phyloP scores from a whole-genome alignment of 35 echinoderm and acorn worm genomes.

The Lytechinus variegatus region DNA sequence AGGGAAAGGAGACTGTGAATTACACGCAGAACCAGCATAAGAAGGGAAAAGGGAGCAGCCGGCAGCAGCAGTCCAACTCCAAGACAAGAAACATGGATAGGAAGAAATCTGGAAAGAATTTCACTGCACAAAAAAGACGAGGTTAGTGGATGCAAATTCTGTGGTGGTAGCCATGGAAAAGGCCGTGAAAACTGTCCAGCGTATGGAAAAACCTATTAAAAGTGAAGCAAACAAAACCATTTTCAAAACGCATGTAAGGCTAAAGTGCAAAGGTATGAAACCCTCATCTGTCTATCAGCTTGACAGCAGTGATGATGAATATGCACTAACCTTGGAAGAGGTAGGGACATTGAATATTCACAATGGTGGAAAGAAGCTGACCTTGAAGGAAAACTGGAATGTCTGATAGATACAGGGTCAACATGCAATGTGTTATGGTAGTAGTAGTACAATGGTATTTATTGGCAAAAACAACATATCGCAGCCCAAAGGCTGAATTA shows the following conservation, averaged over 20 bases:
- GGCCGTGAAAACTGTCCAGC: constrained; percentile 50
- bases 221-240: constrained; percentile 51
- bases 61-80: neutral
- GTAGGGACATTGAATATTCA: constrained; percentile 59
- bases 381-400: too few species aligned
- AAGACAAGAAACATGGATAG: neutral
- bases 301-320: constrained; percentile 64
- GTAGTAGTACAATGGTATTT: too few species aligned
- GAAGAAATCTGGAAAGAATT: constrained; percentile 11
- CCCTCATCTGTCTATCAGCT: constrained; percentile 62
- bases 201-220: constrained; percentile 49
- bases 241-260: constrained; percentile 58
- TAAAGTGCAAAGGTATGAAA: constrained; percentile 50
- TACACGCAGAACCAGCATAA: neutral
- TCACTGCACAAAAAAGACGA: neutral
- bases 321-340: constrained; percentile 34
- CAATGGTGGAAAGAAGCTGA: constrained; percentile 30
- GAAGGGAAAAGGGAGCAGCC: neutral
- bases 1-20: neutral
- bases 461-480: too few species aligned
- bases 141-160: constrained; percentile 26
- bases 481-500: too few species aligned
- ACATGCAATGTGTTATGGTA: too few species aligned
- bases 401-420: too few species aligned
- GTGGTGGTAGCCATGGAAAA: constrained; percentile 42